Percentiles rank a stretch among this genome's conserved stretches.
phyloP scores from a whole-genome alignment of 2,888 invertebrate genomes.

The Scaeva pyrastri region DNA sequence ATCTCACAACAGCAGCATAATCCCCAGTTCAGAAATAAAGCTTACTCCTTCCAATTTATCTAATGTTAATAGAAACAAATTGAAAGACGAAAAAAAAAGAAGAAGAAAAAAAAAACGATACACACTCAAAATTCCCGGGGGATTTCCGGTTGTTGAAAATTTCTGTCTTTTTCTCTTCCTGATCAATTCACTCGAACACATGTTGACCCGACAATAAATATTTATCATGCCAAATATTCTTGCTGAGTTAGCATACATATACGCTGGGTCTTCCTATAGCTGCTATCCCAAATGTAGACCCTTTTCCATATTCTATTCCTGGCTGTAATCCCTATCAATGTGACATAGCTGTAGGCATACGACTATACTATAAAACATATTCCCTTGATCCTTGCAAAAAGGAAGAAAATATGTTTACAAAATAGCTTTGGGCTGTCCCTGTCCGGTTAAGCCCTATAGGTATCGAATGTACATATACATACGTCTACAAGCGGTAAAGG shows the following conservation, averaged over 20 bases:
- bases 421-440: constrained; percentile 33
- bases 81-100: too few species aligned
- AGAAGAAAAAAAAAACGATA: background rate
- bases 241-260: constrained; percentile 36
- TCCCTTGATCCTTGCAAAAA: constrained; percentile 46
- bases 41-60: background rate
- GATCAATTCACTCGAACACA: constrained; percentile 44
- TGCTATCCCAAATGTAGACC: background rate
- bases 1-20: background rate
- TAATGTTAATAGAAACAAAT: background rate
- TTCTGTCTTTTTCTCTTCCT: constrained; percentile 22
- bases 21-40: background rate
- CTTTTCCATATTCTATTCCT: constrained; percentile 15
- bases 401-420: constrained; percentile 27
- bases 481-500: background rate
- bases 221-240: constrained; percentile 44
- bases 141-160: constrained; percentile 46
- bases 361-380: constrained; percentile 34
- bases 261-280: too few species aligned
- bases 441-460: background rate
- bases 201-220: constrained; percentile 62
- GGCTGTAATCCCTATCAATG: constrained; percentile 27
- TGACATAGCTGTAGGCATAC: constrained; percentile 19
- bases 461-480: background rate
- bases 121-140: constrained; percentile 15